These are phyloP conservation scores for Rhagoletis zephyria DNA, from an alignment of 1,140 invertebrate species.

Conservation along the genomic window DNA sequence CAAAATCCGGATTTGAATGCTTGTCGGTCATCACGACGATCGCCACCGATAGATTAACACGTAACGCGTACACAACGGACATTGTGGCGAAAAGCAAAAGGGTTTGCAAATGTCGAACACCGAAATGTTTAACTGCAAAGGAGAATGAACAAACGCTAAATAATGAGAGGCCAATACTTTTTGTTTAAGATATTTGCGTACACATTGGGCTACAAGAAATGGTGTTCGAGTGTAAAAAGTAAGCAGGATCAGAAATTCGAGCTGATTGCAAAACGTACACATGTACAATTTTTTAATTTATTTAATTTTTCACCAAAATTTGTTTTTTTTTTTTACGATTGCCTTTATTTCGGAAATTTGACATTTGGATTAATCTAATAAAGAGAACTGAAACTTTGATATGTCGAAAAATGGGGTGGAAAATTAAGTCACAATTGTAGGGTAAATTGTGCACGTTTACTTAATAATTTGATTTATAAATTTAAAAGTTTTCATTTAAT, in stretches of 20 bases:
- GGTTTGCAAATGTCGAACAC: conserved; percentile 79
- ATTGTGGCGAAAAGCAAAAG: conserved; percentile 78
- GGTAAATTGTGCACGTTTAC: too few relatives aligned
- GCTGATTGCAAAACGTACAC: too few relatives aligned
- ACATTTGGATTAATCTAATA: background rate
- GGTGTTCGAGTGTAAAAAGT: background rate
- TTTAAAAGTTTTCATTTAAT: too few relatives aligned
- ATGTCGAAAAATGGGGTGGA: background rate
- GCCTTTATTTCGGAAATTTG: background rate
- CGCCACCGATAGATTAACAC: conserved; percentile 81
- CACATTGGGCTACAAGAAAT: background rate
- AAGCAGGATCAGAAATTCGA: background rate
- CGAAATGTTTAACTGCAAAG: conserved; percentile 71
- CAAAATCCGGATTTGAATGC: conserved; percentile 63
- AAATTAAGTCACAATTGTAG: background rate
- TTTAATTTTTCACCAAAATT: background rate
- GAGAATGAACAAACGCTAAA: background rate
- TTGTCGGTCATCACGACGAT: conserved; percentile 74
- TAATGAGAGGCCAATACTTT: too few relatives aligned
- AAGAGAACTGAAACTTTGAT: background rate
- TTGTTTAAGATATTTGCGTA: background rate
- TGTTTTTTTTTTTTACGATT: background rate
- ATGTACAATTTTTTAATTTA: background rate
- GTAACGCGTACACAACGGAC: conserved; percentile 77
- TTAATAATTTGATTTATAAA: too few relatives aligned